A percentile compares a stretch with the other conserved stretches of the same genome.
Conservation (phyloP, 1,140 invertebrate species). For the Listronotus bonariensis region DNA sequence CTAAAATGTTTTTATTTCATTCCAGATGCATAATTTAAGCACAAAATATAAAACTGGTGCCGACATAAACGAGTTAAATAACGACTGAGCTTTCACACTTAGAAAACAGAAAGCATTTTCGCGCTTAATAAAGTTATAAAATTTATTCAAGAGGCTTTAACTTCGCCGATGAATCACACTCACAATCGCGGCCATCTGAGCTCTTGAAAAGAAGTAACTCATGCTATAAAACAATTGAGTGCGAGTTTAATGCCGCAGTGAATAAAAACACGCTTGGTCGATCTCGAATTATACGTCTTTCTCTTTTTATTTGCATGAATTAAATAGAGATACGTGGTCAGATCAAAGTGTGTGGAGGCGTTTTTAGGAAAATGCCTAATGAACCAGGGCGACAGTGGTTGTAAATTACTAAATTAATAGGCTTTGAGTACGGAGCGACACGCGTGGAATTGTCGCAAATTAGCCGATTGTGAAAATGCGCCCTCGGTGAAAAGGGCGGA, state of each 20-base stretch:
- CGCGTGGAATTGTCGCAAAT: conserved; percentile 22
- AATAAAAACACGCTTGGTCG: conserved; percentile 3
- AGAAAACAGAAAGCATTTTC: conserved; percentile 15
- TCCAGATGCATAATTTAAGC: conserved; percentile 3
- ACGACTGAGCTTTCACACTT: conserved; percentile 24
- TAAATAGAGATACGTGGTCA: conserved; percentile 10
- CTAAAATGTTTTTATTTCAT: no score
- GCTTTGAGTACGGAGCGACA: conserved; percentile 5
- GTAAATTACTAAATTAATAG: conserved; percentile 31
- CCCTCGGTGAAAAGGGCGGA: conserved; percentile 8
- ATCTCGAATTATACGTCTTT: conserved; percentile 1
- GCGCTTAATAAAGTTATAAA: conserved; percentile 33
- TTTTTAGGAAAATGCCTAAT: conserved; percentile 20
- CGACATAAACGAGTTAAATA: conserved; percentile 27
- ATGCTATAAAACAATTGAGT: conserved; percentile 19
- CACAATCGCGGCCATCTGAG: conserved; percentile 25
- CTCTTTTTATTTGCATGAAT: conserved; percentile 16
- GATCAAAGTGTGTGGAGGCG: conserved; percentile 18
- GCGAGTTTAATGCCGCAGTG: conserved; percentile 1
- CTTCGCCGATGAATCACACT: conserved; percentile 27
- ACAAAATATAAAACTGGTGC: conserved; percentile 18
- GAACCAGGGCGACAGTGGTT: conserved; percentile 17
- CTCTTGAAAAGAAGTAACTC: conserved; percentile 23
- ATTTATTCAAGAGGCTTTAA: conserved; percentile 34
- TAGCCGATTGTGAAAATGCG: conserved; percentile 22